Base-by-base conservation (phyloP, 2,888 invertebrate species). In the Liodrosophila aerea region DNA sequence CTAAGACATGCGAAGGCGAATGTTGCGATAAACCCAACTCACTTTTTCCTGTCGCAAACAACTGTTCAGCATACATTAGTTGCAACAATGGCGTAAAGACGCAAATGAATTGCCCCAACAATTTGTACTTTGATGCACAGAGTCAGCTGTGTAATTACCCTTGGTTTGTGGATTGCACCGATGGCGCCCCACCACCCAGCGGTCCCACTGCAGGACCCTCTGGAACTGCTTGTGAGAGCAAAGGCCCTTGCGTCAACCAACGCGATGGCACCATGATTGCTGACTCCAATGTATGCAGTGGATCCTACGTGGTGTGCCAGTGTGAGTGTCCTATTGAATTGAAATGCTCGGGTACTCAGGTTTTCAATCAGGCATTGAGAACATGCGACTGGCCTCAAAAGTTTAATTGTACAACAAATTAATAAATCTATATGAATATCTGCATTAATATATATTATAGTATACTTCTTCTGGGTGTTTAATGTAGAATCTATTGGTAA, bases 311-410 rank as follows among this genome's bases (percentile, higher is more conserved):
- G 0, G 66, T 86, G 1, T 87, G 87, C 29, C 87, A 87, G 31
- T 87, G 87, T 51, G 87, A 87, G 45, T 87, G 87, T 31, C n/a
- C n/a, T n/a, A n/a, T n/a, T n/a, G 87, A 87, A 61, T 61, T 73
- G 1, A 46, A 7, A 4, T 87, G 87, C 18, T 4, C 44, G 1
- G 1, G 41, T 0, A 63, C 66, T 0, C 53, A 86, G n/a, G 41
- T 78, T 3, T 87, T 67, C 27, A 78, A 85, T 45, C 3, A 1
- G 1, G 9, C 44, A 1, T 1, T 52, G 0, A 12, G 13, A 0
- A 39, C 59, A 1, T 87, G 87, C 46, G 82, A 87, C 56, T 87
- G 85, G 87, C 74, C 85, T 0, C 1, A 0, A 1, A 74, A 65
- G 31, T 53, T 65, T 3, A 44, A 60, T 0, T 83, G 83, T 29